Percentiles rank a stretch among this genome's conserved stretches.
Evolutionary conservation across 2,113 vertebrate genomes (phyloP).

Genomic region (Aplodontia rufa): DNA sequence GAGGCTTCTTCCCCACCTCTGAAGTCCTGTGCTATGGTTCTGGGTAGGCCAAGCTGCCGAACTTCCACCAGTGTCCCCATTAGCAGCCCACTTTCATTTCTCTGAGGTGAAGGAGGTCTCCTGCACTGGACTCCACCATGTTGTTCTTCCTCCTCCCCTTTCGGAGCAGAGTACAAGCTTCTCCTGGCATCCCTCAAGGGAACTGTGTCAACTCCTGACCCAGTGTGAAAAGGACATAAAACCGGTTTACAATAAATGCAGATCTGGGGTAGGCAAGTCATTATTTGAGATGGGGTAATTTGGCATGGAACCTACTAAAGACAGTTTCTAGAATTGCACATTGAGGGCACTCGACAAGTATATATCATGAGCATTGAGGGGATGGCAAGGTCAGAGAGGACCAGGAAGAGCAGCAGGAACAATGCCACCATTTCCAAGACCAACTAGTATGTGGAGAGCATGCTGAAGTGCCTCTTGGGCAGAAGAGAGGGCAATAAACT

Average conservation of each 20-base stretch:
- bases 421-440: not conserved
- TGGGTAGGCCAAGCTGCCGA: not conserved
- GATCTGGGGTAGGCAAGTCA: not conserved
- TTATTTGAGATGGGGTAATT: not conserved
- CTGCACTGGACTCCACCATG: not conserved
- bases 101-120: not conserved
- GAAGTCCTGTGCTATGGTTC: not conserved
- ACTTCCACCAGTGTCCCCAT: not conserved
- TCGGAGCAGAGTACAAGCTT: not conserved
- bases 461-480: not conserved
- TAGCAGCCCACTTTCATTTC: not conserved
- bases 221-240: not conserved
- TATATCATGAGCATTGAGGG: not conserved
- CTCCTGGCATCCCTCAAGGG: not conserved
- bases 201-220: not conserved
- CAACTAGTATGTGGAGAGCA: not conserved
- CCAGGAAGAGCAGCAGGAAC: not conserved
- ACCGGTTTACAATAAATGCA: not conserved
- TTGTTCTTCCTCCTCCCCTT: not conserved
- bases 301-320: not conserved
- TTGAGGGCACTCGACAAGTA: not conserved
- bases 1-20: not conserved
- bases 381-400: not conserved
- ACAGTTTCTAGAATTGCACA: conserved; percentile 5
- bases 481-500: not conserved